Base-by-base conservation (phyloP, 2,113 vertebrate species). In the Setophaga coronata region DNA sequence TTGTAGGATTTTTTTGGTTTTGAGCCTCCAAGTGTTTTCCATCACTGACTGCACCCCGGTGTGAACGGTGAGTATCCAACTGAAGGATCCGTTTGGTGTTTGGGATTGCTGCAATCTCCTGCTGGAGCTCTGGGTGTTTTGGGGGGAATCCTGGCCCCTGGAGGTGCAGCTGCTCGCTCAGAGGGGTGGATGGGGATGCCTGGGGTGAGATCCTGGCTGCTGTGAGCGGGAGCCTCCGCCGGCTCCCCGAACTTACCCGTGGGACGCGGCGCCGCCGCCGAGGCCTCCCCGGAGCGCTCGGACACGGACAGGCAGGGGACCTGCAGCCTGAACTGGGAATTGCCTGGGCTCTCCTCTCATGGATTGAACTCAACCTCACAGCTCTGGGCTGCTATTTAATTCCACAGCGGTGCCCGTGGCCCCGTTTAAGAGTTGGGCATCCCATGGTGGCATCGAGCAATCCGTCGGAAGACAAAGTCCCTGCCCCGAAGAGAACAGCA, bases 401-500 rank as follows among this genome's bases (percentile, higher is more conserved):
- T 54, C 3, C 21, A 7, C 1, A 73, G 76, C 2, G 8, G 82
- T 77, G 92, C 93, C 95, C 54, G 14, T 13, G 61, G 93, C 78
- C 92, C 87, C 74, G 3, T 33, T 80, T 56, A 57, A 54, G 88
- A 53, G 71, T 1, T 1, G 72, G 97, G 95, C 87, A 45, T 64
- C 96, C 89, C 94, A 14, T 10, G 1, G 58, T 77, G 86, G 93
- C 91, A 31, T 42, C 33, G 87, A 38, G 40, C 28, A 61, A 73
- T 51, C 42, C 47, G 17, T 5, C 31, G 62, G 90, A 82, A 94
- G 60, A 85, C 80, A 65, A 40, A 87, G 95, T 81, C 97, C 95
- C 93, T 95, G 96, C 96, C 90, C 95, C 91, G 88, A 97, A 97
- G 97, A 97, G 97, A 97, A 97, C 97, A 97, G 96, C 97, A 97